Base-by-base conservation (phyloP, 2,888 invertebrate species). In the Drosophila monieri region DNA sequence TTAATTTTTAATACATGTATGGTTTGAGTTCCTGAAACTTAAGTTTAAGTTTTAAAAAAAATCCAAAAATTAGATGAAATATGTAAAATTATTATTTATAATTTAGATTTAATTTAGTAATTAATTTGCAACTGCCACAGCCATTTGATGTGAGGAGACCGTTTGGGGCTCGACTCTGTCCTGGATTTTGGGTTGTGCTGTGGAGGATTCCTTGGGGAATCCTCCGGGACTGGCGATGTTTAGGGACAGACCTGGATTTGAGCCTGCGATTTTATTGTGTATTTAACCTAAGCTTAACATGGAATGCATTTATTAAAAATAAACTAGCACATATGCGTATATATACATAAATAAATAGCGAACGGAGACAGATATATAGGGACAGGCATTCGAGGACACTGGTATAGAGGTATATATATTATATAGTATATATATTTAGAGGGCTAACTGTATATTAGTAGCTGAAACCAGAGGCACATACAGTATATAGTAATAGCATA, bases 221-320 rank as follows among this genome's bases (percentile, higher is more conserved):
- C 67, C 60, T 54, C 49, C 68, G 53, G 49, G 68, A 69, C 68
- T 69, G 68, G 67, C 60, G 54, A 27, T 53, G 14, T 48, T 39
- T 18, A 37, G 43, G 4, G 37, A 39, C 39, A 25, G 21, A 35
- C n/a, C n/a, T n/a, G 47, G 62, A 60, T 64, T 46, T 46, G 67
- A 23, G 48, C 67, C 60, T 39, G 68, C 68, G 73, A 81, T 78
- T 83, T 78, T 83, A 83, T 72, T 83, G 81, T 78, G 80, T 83
- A 77, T 77, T 52, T 69, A 73, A 72, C 84, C 69, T 81, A 84
- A 84, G 81, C 80, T 80, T 81, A 84, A 84, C 84, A 81, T 72
- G 58, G 59, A 81, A 80, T 84, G 81, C 81, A 81, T 81, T 81
- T 81, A 81, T 84, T 81, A 79, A 76, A 69, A 58, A 77, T 74